Evolutionary conservation across 1,140 invertebrate genomes (phyloP).

Genomic region (Nixonia krombeini): DNA sequence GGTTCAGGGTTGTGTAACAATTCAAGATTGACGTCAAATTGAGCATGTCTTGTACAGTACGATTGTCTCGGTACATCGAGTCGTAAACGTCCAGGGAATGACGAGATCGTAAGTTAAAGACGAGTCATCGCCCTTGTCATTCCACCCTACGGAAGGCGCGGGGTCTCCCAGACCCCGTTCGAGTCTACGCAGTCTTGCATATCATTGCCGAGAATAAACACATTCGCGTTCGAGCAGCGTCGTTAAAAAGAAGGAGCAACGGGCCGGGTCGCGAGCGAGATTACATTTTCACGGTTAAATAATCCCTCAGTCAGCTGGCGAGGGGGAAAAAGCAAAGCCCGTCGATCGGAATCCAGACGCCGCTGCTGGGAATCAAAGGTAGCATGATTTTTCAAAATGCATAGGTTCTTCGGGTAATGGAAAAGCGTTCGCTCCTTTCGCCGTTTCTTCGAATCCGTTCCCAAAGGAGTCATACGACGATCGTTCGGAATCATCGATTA

Average conservation of each 20-base stretch:
- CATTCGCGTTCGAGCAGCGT: too few relatives aligned
- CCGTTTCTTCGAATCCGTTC: not conserved
- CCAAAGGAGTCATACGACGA: not conserved
- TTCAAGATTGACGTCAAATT: too few relatives aligned
- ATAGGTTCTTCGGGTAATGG: not conserved
- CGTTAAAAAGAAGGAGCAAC: too few relatives aligned
- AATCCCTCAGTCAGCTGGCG: conserved; percentile 9
- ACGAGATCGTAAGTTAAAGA: too few relatives aligned
- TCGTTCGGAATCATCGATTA: not conserved
- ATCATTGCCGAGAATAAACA: not conserved
- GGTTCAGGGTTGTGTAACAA: too few relatives aligned
- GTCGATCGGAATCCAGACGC: conserved; percentile 11
- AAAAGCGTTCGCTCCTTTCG: not conserved
- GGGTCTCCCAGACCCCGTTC: too few relatives aligned
- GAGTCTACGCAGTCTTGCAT: not conserved
- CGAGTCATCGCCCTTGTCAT: too few relatives aligned
- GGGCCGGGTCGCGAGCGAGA: too few relatives aligned
- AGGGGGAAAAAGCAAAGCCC: conserved; percentile 11
- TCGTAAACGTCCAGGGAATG: too few relatives aligned
- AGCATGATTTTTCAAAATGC: conserved; percentile 9
- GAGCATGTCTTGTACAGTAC: too few relatives aligned
- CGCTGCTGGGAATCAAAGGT: conserved; percentile 8
- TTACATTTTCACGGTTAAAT: conserved; percentile 4
- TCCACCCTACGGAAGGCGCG: too few relatives aligned
- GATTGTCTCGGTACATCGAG: too few relatives aligned